Percentiles rank a stretch among this genome's conserved stretches.
phyloP scores from a whole-genome alignment of 2,888 invertebrate genomes.

The Cheilosia impressa region DNA sequence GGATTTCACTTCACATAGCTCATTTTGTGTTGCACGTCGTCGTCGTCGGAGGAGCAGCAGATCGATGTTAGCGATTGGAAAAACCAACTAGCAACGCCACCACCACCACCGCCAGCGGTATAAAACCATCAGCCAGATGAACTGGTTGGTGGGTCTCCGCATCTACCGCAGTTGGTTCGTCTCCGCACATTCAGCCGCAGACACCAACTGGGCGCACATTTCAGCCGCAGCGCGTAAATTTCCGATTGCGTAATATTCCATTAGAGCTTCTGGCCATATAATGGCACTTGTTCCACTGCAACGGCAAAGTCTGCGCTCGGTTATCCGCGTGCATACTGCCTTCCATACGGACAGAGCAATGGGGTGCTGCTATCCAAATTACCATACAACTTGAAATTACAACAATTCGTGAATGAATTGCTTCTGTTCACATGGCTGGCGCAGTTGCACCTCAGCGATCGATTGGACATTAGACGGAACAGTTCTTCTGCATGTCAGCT shows the following conservation, averaged over 20 bases:
- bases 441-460: slow-evolving; percentile 45
- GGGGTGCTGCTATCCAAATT: slow-evolving; percentile 66
- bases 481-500: background rate
- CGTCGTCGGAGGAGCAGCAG: slow-evolving; percentile 52
- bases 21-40: slow-evolving; percentile 49
- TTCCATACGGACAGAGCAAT: slow-evolving; percentile 12
- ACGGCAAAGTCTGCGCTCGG: slow-evolving; percentile 17
- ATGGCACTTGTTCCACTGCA: slow-evolving; percentile 68
- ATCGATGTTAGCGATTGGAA: slow-evolving; percentile 70
- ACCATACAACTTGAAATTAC: slow-evolving; percentile 72
- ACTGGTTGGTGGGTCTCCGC: slow-evolving; percentile 40
- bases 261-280: slow-evolving; percentile 73
- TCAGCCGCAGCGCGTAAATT: slow-evolving; percentile 65
- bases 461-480: background rate
- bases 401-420: slow-evolving; percentile 75
- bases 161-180: slow-evolving; percentile 19
- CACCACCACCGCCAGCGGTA: slow-evolving; percentile 34
- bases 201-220: slow-evolving; percentile 67
- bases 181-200: slow-evolving; percentile 11
- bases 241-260: slow-evolving; percentile 74
- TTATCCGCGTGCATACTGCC: slow-evolving; percentile 37
- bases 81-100: slow-evolving; percentile 63
- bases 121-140: slow-evolving; percentile 15
- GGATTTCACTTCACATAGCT: slow-evolving; percentile 62
- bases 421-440: slow-evolving; percentile 70